Evolutionary conservation across 1,140 invertebrate genomes (phyloP).

Genomic region (Antheraea pernyi): DNA sequence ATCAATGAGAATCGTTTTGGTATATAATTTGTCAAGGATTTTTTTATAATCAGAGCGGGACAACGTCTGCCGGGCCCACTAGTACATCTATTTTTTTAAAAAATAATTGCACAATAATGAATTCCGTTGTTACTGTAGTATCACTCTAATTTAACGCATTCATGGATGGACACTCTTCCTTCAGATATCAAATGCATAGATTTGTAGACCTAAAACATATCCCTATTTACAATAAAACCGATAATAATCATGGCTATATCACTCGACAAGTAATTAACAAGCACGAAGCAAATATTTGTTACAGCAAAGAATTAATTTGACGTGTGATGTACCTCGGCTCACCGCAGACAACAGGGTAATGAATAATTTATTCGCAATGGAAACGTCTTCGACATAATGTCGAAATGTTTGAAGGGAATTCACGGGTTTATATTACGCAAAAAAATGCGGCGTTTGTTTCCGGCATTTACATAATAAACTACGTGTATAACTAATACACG

Average conservation of each 20-base stretch:
- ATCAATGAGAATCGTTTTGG: no score
- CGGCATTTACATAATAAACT: neutral
- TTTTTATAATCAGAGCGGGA: no score
- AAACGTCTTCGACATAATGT: constrained; percentile 2
- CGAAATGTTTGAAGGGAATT: neutral
- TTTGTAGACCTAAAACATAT: no score
- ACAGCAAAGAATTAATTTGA: neutral
- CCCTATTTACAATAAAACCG: neutral
- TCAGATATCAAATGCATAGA: no score
- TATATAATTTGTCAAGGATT: no score
- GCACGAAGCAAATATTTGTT: neutral
- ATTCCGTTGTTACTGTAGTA: no score
- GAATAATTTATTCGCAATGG: constrained; percentile 4
- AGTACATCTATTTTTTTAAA: no score
- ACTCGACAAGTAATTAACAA: neutral
- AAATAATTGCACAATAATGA: no score
- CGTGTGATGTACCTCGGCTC: neutral
- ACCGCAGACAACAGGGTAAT: neutral
- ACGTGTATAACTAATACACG: no score
- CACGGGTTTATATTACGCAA: neutral
- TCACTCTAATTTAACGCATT: no score
- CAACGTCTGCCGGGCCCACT: no score
- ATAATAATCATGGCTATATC: neutral
- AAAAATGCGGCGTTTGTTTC: neutral
- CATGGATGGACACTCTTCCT: no score